These are phyloP conservation scores for Bubo bubo DNA, from an alignment of 2,113 vertebrate species.

Conservation along the genomic window DNA sequence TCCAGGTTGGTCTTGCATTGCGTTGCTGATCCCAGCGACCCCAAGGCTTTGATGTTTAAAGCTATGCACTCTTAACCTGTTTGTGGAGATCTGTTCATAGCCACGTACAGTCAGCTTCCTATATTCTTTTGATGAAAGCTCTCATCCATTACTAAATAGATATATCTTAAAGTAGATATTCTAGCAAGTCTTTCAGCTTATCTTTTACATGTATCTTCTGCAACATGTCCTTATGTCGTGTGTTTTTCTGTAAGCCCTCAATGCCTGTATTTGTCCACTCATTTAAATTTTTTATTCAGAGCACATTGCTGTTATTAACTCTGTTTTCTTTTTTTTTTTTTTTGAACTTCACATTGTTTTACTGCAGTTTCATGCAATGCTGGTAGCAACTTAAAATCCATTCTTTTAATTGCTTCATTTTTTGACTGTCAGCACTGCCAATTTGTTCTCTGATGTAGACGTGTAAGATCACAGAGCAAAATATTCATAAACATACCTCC, in stretches of 20 bases:
- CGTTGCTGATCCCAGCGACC: not conserved
- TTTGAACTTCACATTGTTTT: not conserved
- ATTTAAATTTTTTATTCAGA: not conserved
- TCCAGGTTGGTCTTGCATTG: not conserved
- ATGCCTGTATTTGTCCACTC: not conserved
- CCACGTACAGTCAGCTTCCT: fast-evolving
- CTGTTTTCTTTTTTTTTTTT: not conserved
- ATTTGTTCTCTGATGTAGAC: not conserved
- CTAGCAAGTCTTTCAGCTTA: not conserved
- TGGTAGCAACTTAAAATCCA: not conserved
- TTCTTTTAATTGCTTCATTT: not conserved
- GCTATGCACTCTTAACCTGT: not conserved
- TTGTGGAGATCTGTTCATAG: not conserved
- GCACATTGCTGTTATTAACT: not conserved
- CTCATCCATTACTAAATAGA: not conserved
- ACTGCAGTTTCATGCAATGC: not conserved
- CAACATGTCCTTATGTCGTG: not conserved
- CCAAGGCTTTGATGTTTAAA: not conserved
- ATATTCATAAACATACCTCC: not conserved
- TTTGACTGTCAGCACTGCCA: not conserved
- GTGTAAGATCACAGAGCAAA: not conserved
- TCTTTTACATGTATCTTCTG: not conserved
- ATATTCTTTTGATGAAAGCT: not conserved
- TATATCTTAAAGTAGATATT: not conserved
- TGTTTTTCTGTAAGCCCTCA: not conserved